Evolutionary conservation across 2,888 invertebrate genomes (phyloP), one percentile per base, ranked within the genome.

Genomic region (Allophyes oxyacanthae): DNA sequence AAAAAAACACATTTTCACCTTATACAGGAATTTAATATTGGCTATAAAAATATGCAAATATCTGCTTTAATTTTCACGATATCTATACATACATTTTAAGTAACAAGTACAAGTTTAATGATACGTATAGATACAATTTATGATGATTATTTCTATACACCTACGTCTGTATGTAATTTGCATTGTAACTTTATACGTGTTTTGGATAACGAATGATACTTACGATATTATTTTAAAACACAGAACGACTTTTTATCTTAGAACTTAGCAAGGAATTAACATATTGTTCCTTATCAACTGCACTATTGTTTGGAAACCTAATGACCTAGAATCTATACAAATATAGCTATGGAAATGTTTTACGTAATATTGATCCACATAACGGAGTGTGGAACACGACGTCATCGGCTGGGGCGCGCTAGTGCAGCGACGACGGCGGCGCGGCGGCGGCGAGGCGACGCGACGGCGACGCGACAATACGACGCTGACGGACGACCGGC

Each of bases 361-460:
- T 59, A 73, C 58, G 66, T 74, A 74, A 80, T 78, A 70, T 78
- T 78, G 79, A 75, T 77, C 79, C 62, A 75, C 62, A 78, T 72
- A 77, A 53, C 68, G 73, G 66, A 69, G 46, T 43, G 48, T 50
- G 42, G 61, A 40, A 32, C 41, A 28, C 45, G 50, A 64, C 65
- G 65, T 75, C 73, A 72, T 54, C 60, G 41, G 40, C 28, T 44
- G 15, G 33, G 53, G 33, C 45, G 54, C 61, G 38, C 54, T 36
- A 20, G 28, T 40, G 48, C 55, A 48, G 26, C 49, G 14, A 8
- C 30, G 49, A 30, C 41, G 20, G 4, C 20, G 20, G 20, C 20
- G 4, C 2, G 20, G 20, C 20, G 20, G 4, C 2, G 2, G 34
- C 45, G 32, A 20, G 25, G 15, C 36, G 44, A 40, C 57, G n/a